These are phyloP conservation scores for Halcyon malimbica DNA, from an alignment of 2,113 vertebrate species.

Conservation along the genomic window DNA sequence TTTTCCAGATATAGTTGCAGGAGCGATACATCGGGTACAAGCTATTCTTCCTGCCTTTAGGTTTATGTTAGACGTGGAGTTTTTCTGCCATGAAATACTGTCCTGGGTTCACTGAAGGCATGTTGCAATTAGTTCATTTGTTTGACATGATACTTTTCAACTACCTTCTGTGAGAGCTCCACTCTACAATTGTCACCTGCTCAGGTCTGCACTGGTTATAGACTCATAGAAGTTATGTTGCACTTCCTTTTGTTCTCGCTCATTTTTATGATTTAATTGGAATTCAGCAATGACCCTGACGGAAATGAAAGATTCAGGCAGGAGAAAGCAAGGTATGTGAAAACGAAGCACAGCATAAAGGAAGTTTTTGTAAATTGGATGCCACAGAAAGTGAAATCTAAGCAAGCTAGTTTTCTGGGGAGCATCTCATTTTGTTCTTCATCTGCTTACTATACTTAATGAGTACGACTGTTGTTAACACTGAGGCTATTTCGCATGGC, in stretches of 20 bases:
- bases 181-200: background rate
- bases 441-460: background rate
- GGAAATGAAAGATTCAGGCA: constrained; percentile 4
- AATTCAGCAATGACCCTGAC: constrained; percentile 2
- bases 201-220: background rate
- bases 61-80: background rate
- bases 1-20: background rate
- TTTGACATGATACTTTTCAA: constrained; percentile 7
- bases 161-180: background rate
- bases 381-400: background rate
- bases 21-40: background rate
- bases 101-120: background rate
- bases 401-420: background rate
- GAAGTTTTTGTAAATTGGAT: background rate
- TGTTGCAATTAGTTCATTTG: constrained; percentile 18
- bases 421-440: background rate
- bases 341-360: constrained; percentile 14
- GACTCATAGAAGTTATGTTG: background rate
- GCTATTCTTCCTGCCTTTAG: constrained; percentile 1
- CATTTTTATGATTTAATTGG: constrained; percentile 47
- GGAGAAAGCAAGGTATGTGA: background rate
- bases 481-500: background rate
- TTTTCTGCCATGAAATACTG: background rate
- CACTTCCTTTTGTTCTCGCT: constrained; percentile 38
- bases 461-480: background rate